Conservation (phyloP, 2,797 vertebrate species). For the Poeciliopsis paucimaculata region DNA sequence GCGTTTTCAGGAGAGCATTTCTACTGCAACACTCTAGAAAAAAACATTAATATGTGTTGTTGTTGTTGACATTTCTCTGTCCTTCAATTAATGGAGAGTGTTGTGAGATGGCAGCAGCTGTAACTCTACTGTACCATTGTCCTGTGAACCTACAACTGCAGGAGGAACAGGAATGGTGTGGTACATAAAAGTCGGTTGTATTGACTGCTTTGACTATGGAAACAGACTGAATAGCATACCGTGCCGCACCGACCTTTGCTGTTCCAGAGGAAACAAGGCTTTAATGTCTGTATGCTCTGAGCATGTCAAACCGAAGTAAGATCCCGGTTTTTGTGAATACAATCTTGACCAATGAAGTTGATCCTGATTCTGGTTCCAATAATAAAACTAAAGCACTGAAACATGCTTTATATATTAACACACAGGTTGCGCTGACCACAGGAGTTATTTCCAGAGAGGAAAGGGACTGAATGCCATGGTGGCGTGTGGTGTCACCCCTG, state of each 20-base stretch:
- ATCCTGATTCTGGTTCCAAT: not conserved
- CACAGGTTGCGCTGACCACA: slow-evolving; percentile 35
- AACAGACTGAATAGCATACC: not conserved
- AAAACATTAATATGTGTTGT: not conserved
- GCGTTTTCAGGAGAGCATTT: not conserved
- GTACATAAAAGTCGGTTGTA: not conserved
- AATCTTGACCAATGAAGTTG: not conserved
- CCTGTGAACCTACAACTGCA: not conserved
- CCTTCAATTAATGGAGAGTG: not conserved
- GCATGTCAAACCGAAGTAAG: not conserved
- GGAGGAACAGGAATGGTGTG: not conserved
- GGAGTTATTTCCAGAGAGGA: slow-evolving; percentile 54
- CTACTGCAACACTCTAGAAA: not conserved
- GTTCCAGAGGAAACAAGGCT: not conserved
- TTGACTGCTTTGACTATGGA: not conserved
- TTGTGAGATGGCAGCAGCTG: not conserved
- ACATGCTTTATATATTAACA: slow-evolving; percentile 28
- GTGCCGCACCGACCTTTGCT: not conserved
- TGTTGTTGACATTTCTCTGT: not conserved
- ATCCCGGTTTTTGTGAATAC: not conserved
- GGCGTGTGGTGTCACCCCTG: slow-evolving; percentile 19
- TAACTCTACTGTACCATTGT: not conserved
- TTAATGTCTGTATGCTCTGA: not conserved
- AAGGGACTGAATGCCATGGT: slow-evolving; percentile 32
- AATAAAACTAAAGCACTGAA: slow-evolving; percentile 30